A percentile compares a stretch with the other conserved stretches of the same genome.
phyloP scores from a whole-genome alignment of 2,888 invertebrate species.

The Coleophora flavipennella region DNA sequence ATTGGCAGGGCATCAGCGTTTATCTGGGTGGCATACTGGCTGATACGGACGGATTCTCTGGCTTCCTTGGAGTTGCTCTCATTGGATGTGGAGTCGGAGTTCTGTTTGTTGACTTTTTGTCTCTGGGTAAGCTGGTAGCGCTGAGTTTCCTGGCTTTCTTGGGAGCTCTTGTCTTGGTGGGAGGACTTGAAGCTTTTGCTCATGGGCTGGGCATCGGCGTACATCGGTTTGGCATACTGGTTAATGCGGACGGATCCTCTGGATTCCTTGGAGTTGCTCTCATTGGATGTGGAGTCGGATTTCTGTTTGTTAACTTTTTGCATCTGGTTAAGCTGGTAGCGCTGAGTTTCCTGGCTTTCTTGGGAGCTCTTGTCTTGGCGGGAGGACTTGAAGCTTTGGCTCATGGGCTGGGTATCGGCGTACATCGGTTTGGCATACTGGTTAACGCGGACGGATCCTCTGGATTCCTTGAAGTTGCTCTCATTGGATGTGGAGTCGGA shows the following conservation, averaged over 20 bases:
- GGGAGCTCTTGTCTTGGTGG: conserved; percentile 18
- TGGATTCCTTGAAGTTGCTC: conserved; percentile 16
- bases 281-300: conserved; percentile 16
- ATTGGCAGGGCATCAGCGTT: conserved; percentile 18
- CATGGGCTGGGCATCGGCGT: conserved; percentile 19
- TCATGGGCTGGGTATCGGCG: conserved; percentile 20
- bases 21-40: conserved; percentile 15
- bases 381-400: conserved; percentile 21
- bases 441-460: conserved; percentile 14
- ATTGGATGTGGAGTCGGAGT: conserved; percentile 15
- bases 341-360: not conserved
- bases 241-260: conserved; percentile 15
- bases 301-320: not conserved
- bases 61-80: conserved; percentile 19
- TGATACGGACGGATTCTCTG: conserved; percentile 14
- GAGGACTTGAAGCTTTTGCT: conserved; percentile 22
- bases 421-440: conserved; percentile 14
- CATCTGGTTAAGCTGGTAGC: not conserved
- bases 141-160: not conserved
- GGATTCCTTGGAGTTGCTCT: conserved; percentile 18
- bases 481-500: conserved; percentile 18
- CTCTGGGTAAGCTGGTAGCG: not conserved
- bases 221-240: conserved; percentile 14
- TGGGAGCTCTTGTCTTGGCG: conserved; percentile 18
- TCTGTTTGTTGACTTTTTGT: not conserved